Evolutionary conservation across 2,113 vertebrate species (phyloP).

Genomic region (Hemiprocne comata): DNA sequence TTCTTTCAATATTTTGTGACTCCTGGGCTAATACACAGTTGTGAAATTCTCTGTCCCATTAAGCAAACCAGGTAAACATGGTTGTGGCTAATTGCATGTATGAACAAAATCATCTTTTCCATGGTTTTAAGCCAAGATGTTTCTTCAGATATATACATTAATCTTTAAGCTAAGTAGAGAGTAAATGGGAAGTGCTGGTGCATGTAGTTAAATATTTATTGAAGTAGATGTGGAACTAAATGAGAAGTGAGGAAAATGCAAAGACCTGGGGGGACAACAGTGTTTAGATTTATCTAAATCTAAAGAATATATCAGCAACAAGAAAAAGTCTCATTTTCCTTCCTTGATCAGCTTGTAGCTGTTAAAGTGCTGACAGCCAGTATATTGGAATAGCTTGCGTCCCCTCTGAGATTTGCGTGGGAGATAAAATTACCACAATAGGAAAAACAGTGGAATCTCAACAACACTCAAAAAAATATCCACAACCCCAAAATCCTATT

Average conservation of each 20-base stretch:
- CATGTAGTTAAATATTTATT: constrained; percentile 66
- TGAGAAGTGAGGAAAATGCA: constrained; percentile 72
- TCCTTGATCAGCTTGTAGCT: background rate
- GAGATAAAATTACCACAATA: background rate
- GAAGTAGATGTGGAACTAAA: constrained; percentile 43
- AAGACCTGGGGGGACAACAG: constrained; percentile 11
- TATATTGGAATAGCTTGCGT: background rate
- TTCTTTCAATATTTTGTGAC: background rate
- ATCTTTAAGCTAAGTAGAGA: constrained; percentile 56
- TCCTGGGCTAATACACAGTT: background rate
- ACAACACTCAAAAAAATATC: background rate
- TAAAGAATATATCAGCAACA: background rate
- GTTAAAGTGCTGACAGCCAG: background rate
- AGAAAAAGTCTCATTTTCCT: background rate
- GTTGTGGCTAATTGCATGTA: background rate
- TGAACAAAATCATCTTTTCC: constrained; percentile 19
- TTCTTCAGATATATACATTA: constrained; percentile 35
- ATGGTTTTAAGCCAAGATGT: background rate
- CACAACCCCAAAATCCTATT: background rate
- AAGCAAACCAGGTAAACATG: constrained; percentile 20
- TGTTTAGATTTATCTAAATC: constrained; percentile 42
- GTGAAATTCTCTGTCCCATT: constrained; percentile 24
- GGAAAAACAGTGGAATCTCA: background rate
- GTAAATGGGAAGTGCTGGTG: constrained; percentile 26
- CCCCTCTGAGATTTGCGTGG: background rate